A percentile compares a stretch with the other conserved stretches of the same genome.
Evolutionary conservation across 2,113 vertebrate species (phyloP).

Genomic region (Gymnorhina tibicen): DNA sequence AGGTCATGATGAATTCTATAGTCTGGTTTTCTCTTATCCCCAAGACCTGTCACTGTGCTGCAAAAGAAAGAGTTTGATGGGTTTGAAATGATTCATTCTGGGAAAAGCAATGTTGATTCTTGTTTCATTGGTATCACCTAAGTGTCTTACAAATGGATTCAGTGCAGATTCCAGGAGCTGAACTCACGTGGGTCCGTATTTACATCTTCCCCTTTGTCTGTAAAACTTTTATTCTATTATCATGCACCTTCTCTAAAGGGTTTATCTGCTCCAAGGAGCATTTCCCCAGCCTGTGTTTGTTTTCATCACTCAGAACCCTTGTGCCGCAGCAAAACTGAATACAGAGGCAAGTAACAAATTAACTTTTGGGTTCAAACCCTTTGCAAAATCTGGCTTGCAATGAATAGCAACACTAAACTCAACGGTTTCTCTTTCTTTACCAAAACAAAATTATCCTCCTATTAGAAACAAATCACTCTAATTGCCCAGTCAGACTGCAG

Average conservation of each 20-base stretch:
- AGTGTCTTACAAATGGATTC: neutral
- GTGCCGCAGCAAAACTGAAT: neutral
- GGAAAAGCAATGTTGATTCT: neutral
- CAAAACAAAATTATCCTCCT: neutral
- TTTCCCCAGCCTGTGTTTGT: neutral
- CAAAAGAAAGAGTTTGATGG: neutral
- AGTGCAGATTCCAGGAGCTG: neutral
- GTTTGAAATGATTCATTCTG: neutral
- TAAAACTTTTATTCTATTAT: neutral
- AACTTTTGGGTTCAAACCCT: neutral
- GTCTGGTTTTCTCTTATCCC: neutral
- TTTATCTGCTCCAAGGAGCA: neutral
- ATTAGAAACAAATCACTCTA: slow-evolving; percentile 20
- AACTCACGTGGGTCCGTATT: neutral
- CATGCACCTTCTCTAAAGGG: neutral
- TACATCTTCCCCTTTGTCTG: neutral
- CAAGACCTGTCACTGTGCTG: neutral
- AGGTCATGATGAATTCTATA: neutral
- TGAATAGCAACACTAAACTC: neutral
- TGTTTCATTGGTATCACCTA: neutral
- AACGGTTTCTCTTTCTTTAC: neutral
- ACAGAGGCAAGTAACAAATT: neutral
- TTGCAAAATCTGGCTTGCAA: neutral
- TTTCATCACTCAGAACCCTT: neutral
- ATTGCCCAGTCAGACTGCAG: neutral